Evolutionary conservation across 2,888 invertebrate species (phyloP), one percentile per base, ranked within the genome.

Genomic region (Sinhomidia bicolor): DNA sequence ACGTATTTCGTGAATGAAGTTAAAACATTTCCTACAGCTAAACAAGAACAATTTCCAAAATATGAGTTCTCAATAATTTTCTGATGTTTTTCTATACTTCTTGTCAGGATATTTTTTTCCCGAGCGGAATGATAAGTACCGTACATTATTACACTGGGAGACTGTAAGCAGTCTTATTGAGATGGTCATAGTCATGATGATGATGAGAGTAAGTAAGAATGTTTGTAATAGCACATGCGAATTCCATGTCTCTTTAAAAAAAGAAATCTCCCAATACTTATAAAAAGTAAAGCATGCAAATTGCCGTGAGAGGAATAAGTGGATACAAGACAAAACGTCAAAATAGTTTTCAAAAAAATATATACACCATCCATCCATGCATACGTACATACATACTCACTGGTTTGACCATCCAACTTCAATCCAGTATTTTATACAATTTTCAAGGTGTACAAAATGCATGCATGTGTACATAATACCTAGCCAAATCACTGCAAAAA

Each of bases 281-380:
- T n/a, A 10, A 62, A 29, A 32, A 14, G 44, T 44, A 60, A 85
- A 78, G 47, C 78, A 85, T 68, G 74, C 36, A 80, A 86, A 86
- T 80, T 81, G 87, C 87, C 87, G 87, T 87, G 76, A 87, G 81
- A 81, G 17, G 62, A 74, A 74, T 74, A 47, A 74, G 26, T 74
- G 57, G 80, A 29, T 80, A 60, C 62, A 41, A 36, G 20, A 62
- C 41, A 60, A 80, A 62, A 60, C 60, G 41, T 80, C 74, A 47
- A 74, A 51, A 41, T 12, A 44, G 71, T 44, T 44, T 80, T 80
- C 44, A 23, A 26, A 79, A 79, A 79, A 60, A 54, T 54, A 23
- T 62, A 44, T 17, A 65, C 54, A 14, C 17, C 0, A 81, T 36
- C n/a, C 23, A 57, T 29, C 14, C n/a, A n/a, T n/a, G n/a, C n/a